Percentiles rank a stretch among this genome's conserved stretches.
These are phyloP conservation scores for Drosophila barbarae DNA, from an alignment of 2,888 invertebrate genomes.

Conservation along the genomic window DNA sequence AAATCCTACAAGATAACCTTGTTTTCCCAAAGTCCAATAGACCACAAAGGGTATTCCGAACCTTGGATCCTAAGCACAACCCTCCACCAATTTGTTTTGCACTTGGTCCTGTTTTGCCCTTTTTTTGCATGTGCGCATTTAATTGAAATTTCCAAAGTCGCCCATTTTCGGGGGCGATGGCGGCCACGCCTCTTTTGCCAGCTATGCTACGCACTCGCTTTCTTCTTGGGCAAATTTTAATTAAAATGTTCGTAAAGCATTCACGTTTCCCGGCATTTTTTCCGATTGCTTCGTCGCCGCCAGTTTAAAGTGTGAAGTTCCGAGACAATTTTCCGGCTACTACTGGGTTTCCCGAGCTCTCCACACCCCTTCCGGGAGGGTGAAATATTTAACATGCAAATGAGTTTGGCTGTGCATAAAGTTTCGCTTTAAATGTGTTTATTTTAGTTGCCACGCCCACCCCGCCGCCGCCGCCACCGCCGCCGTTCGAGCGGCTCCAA, in stretches of 20 bases:
- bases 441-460: conserved; percentile 68
- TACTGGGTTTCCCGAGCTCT: conserved; percentile 6
- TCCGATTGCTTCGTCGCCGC: conserved; percentile 30
- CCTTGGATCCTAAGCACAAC: conserved; percentile 7
- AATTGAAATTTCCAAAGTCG: conserved; percentile 69
- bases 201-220: conserved; percentile 56
- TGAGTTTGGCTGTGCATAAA: conserved; percentile 74
- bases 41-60: conserved; percentile 1
- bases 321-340: conserved; percentile 57
- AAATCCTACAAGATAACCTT: neutral
- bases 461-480: neutral
- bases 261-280: conserved; percentile 47
- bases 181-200: conserved; percentile 33
- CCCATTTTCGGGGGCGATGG: conserved; percentile 44
- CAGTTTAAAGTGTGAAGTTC: conserved; percentile 65
- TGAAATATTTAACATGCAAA: conserved; percentile 73
- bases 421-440: conserved; percentile 74
- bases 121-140: conserved; percentile 70
- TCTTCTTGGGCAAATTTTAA: conserved; percentile 62
- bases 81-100: conserved; percentile 35
- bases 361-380: conserved; percentile 31
- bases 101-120: conserved; percentile 48
- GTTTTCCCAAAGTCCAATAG: neutral
- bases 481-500: conserved; percentile 7
- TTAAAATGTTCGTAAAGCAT: conserved; percentile 67